Evolutionary conservation across 1,140 invertebrate genomes (phyloP).

Genomic region (Arion vulgaris): DNA sequence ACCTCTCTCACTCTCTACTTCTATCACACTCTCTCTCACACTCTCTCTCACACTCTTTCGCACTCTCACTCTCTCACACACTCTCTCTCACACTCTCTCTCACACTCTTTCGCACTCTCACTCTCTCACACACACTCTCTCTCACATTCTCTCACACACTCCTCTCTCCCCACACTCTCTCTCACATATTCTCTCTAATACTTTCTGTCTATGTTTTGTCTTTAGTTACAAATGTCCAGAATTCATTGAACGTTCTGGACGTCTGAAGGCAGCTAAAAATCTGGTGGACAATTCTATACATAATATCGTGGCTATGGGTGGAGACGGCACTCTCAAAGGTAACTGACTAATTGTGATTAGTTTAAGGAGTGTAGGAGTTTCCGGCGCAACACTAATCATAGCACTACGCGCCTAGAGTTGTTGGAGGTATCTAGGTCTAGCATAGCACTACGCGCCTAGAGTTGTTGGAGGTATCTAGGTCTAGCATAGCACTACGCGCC

Average conservation of each 20-base stretch:
- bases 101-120: neutral
- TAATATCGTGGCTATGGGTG: slow-evolving; percentile 22
- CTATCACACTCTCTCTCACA: too few species aligned
- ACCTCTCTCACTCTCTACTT: too few species aligned
- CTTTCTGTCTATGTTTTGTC: neutral
- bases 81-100: neutral
- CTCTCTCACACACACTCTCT: neutral
- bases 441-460: too few species aligned
- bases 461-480: too few species aligned
- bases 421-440: too few species aligned
- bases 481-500: too few species aligned
- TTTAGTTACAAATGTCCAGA: slow-evolving; percentile 31
- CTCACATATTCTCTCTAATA: neutral
- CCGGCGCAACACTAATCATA: too few species aligned
- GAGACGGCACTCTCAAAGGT: slow-evolving; percentile 34
- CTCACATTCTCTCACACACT: neutral
- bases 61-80: too few species aligned
- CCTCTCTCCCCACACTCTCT: neutral
- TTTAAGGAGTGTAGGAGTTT: too few species aligned
- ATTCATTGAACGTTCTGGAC: neutral
- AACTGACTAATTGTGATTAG: too few species aligned
- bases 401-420: too few species aligned
- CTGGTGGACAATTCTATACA: neutral
- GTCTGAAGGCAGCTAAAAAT: slow-evolving; percentile 27
- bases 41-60: too few species aligned